Percentiles rank a stretch among this genome's conserved stretches.
Conservation (phyloP, 2,888 invertebrate genomes). For the Lasioglossum leucozonium region DNA sequence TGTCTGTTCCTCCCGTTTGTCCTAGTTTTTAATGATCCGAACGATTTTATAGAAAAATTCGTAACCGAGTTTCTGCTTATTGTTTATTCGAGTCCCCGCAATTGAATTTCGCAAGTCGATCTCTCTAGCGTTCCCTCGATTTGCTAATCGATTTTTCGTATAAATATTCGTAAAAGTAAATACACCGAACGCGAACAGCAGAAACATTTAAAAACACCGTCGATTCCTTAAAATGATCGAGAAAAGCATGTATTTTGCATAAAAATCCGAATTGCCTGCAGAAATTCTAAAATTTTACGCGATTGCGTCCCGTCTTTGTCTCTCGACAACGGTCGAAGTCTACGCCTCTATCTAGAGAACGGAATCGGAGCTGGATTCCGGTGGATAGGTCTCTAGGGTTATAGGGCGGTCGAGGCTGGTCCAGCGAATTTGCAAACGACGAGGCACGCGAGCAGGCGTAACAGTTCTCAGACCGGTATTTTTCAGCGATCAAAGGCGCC, state of each 20-base stretch:
- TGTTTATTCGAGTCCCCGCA: not conserved
- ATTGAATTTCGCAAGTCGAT: not conserved
- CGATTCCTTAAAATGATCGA: no score
- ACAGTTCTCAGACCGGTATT: slow-evolving; percentile 45
- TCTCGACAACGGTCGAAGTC: no score
- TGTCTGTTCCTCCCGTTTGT: not conserved
- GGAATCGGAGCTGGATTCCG: not conserved
- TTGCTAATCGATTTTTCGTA: no score
- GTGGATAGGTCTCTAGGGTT: not conserved
- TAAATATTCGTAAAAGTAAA: no score
- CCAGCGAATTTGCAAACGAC: not conserved
- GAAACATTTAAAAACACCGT: no score
- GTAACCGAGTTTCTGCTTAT: not conserved
- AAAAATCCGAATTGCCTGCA: not conserved
- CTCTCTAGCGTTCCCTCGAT: no score
- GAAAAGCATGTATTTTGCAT: not conserved
- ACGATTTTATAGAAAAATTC: not conserved
- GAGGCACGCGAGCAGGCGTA: slow-evolving; percentile 23
- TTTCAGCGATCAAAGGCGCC: slow-evolving; percentile 60
- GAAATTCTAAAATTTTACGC: not conserved
- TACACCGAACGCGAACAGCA: no score
- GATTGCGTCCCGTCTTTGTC: no score
- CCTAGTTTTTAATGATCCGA: not conserved
- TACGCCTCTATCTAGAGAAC: no score
- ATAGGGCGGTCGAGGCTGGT: not conserved